phyloP scores from a whole-genome alignment of 2,888 invertebrate species.

The Acronicta aceris region DNA sequence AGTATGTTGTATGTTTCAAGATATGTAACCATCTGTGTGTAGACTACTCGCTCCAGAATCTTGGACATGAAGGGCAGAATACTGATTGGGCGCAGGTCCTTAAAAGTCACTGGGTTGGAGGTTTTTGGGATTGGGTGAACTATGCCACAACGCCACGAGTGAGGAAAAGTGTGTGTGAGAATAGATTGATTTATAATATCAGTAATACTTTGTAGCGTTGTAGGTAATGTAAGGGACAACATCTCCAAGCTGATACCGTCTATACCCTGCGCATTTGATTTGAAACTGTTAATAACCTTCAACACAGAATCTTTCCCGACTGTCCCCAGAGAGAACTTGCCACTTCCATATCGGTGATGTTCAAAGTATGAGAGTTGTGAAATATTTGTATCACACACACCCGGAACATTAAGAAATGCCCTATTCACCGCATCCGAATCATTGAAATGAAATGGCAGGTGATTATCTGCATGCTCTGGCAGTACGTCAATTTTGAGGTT shows the following conservation, averaged over 20 bases:
- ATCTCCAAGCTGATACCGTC: not conserved
- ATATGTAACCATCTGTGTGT: conserved; percentile 9
- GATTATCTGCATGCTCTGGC: not conserved
- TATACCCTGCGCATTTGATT: not conserved
- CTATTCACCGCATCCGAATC: not conserved
- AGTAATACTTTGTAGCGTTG: not conserved
- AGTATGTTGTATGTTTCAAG: conserved; percentile 29
- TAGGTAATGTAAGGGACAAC: not conserved
- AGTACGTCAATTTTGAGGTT: not conserved
- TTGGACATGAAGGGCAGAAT: conserved; percentile 33
- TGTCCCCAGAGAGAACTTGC: not conserved
- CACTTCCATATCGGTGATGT: not conserved
- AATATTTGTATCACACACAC: not conserved
- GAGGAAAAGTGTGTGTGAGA: not conserved
- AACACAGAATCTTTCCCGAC: not conserved
- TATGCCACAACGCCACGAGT: not conserved
- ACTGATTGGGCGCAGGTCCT: conserved; percentile 34
- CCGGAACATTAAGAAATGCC: not conserved
- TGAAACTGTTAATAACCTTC: not conserved
- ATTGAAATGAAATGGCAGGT: not conserved
- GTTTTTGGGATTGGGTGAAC: conserved; percentile 1
- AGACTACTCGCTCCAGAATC: conserved; percentile 22
- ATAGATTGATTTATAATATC: not conserved
- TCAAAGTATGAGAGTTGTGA: not conserved
- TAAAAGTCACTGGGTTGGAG: not conserved